Percentiles rank a stretch among this genome's conserved stretches.
These are phyloP conservation scores for Hylaeus anthracinus DNA, from an alignment of 1,140 invertebrate genomes.

Conservation along the genomic window DNA sequence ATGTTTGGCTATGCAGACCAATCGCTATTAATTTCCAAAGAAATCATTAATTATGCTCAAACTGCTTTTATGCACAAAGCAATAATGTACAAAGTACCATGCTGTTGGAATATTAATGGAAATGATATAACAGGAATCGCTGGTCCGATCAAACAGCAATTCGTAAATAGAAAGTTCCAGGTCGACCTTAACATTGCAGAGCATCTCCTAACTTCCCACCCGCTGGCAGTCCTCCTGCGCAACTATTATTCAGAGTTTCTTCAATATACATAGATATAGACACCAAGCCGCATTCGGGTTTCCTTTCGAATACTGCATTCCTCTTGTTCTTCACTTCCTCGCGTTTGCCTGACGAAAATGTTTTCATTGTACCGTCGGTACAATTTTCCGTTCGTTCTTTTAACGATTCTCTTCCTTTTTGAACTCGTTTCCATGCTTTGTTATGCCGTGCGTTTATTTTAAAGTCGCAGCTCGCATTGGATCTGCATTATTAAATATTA, in stretches of 20 bases:
- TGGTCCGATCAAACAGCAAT: conserved; percentile 30
- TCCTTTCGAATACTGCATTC: conserved; percentile 21
- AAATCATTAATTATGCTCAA: no score
- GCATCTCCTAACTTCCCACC: conserved; percentile 42
- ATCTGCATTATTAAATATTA: not conserved
- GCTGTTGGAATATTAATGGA: no score
- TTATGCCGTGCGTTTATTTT: not conserved
- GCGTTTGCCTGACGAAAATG: not conserved
- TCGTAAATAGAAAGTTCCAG: conserved; percentile 45
- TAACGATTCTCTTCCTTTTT: not conserved
- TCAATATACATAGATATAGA: conserved; percentile 14
- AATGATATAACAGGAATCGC: no score
- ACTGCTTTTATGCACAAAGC: no score
- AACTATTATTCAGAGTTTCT: conserved; percentile 49
- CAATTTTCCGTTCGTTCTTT: not conserved
- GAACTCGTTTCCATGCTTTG: not conserved
- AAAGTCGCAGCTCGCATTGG: not conserved
- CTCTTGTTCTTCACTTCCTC: conserved; percentile 1
- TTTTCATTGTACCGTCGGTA: not conserved
- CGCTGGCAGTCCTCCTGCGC: conserved; percentile 9
- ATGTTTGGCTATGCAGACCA: no score
- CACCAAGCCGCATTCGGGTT: conserved; percentile 17
- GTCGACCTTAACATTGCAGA: conserved; percentile 52
- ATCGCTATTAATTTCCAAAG: no score
- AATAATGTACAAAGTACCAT: no score